Conservation (phyloP, 2,888 invertebrate species). For the Phengaris arion region DNA sequence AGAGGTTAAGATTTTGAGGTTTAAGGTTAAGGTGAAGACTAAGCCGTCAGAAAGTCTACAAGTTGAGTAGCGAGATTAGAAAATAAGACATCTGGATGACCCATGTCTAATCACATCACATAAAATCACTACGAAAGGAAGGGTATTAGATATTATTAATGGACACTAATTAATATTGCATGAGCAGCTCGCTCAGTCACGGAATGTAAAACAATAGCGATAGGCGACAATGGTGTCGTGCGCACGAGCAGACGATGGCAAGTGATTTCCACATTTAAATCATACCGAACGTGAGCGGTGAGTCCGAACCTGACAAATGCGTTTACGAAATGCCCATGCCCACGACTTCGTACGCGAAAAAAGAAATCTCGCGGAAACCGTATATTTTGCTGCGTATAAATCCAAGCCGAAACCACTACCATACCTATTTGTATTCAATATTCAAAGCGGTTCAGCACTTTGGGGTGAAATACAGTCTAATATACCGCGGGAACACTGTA, state of each 20-base stretch:
- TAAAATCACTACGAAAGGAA: not conserved
- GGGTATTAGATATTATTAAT: conserved; percentile 3
- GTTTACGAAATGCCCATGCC: not conserved
- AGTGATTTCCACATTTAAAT: conserved; percentile 25
- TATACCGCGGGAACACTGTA: no score
- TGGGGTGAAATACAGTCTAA: no score
- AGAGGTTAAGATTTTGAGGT: no score
- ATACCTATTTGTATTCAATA: no score
- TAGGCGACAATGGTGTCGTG: conserved; percentile 22
- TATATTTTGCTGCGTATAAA: no score
- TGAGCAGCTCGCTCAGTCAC: conserved; percentile 18
- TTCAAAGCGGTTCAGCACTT: no score
- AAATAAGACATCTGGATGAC: not conserved
- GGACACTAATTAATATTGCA: conserved; percentile 24
- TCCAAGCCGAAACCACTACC: no score
- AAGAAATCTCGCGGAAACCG: no score
- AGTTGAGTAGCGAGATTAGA: not conserved
- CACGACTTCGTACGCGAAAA: no score
- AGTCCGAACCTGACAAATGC: not conserved
- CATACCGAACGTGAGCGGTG: conserved; percentile 19
- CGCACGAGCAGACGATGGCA: conserved; percentile 18
- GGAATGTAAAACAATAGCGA: conserved; percentile 19
- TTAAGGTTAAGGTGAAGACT: no score
- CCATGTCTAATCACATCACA: no score
- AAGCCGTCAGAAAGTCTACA: no score